Base-by-base conservation (phyloP, 30 jellyfish, hydroid and myxozoan genomes). In the Aurelia aurita complex sp. Pacific region DNA sequence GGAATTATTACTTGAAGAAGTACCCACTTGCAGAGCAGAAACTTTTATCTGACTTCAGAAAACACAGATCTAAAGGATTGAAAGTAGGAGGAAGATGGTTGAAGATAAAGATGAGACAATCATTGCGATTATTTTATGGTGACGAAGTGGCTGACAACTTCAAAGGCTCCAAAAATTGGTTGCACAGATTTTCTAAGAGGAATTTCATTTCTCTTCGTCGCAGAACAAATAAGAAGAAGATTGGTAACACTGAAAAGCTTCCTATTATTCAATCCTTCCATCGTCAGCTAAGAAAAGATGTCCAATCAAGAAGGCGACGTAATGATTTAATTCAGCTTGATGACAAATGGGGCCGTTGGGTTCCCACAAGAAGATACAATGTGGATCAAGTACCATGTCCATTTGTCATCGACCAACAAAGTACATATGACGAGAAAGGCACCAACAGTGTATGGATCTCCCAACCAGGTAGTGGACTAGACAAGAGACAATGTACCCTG, bases 311-410 rank as follows among this genome's bases (percentile, higher is more conserved):
- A 53, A 33, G 43, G 83, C 40, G 40, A 73, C 69, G 43, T 67
- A 67, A 67, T 67, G 19, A 67, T 67, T 67, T 43, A 67, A 67
- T 67, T 67, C 78, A 67, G 78, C 50, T 51, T 74, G 76, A 74
- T 55, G 69, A 59, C 19, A 74, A 74, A 74, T 74, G 85, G 85
- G 76, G 85, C 19, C 57, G 85, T 16, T 74, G 85, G 73, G 69
- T 50, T 16, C 76, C 50, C 36, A 46, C 57, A 16, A 51, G 85
- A 50, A 74, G 85, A 50, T 74, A 62, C 64, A 76, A 81, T 81
- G 83, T 81, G 43, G 91, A 81, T 69, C 91, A 81, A 69, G 91
- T 67, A 35, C 91, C 84, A 50, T 69, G 76, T 43, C 84, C 91
- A 13, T 81, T 81, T 81, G 76, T 68, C 53, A 69, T 69, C 57